These are phyloP conservation scores for Epizoanthus rinbou DNA, from an alignment of 92 coral and sea anemone genomes.

Conservation along the genomic window DNA sequence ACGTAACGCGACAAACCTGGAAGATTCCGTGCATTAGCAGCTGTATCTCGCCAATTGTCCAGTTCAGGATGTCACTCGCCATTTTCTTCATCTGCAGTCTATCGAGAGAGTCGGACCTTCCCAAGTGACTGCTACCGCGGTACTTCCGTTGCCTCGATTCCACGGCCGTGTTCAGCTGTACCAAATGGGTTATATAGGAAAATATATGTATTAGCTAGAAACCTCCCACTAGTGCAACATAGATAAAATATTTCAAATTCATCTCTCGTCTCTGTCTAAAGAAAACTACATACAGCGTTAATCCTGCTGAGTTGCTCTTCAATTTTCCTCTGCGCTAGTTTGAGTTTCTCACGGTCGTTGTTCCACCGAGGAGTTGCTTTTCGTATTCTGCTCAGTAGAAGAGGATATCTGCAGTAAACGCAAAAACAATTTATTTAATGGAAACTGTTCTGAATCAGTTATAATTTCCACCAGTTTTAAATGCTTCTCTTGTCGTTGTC, in stretches of 20 bases:
- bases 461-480: no score
- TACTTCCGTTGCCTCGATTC: slow-evolving; percentile 85
- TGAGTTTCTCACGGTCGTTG: slow-evolving; percentile 88
- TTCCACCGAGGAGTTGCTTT: slow-evolving; percentile 92
- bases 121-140: slow-evolving; percentile 88
- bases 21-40: slow-evolving; percentile 92
- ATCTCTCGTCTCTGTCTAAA: neutral
- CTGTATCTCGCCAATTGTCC: slow-evolving; percentile 90
- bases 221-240: neutral
- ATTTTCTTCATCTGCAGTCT: slow-evolving; percentile 93
- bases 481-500: no score
- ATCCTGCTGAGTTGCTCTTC: slow-evolving; percentile 95
- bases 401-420: slow-evolving; percentile 76
- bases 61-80: slow-evolving; percentile 90
- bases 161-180: slow-evolving; percentile 81
- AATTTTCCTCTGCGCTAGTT: slow-evolving; percentile 90
- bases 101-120: slow-evolving; percentile 85
- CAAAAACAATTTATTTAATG: neutral
- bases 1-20: slow-evolving; percentile 59
- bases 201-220: neutral
- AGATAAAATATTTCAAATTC: neutral
- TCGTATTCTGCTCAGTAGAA: slow-evolving; percentile 88
- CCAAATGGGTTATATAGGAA: neutral
- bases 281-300: slow-evolving; percentile 73
- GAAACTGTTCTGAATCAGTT: neutral